Base-by-base conservation (phyloP, 2,888 invertebrate species). In the Bugula neritina region DNA sequence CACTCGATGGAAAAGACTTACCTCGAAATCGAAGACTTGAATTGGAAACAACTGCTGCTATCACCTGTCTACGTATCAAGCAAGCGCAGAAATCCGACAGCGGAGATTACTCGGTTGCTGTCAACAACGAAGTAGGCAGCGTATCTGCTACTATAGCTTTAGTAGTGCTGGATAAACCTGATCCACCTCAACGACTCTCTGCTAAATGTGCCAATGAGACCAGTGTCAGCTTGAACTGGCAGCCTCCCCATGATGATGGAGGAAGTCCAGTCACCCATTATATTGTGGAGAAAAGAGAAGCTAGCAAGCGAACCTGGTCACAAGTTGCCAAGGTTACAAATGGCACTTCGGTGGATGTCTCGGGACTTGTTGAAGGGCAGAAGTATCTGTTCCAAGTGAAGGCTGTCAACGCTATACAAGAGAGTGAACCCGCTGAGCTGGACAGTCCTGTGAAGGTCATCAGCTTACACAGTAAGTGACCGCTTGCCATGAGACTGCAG, bases 341-440 rank as follows among this genome's bases (percentile, higher is more conserved):
- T 34, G 31, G 35, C 52, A 73, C 71, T 10, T 35, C 25, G 13
- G 17, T 57, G n/a, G 54, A 52, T 21, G 69, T 52, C 43, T 76
- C 77, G 3, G 79, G 90, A 81, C 86, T 95, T 72, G 88, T 90
- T 75, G 90, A 91, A 82, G 91, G 92, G 80, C 87, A 89, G 57
- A 90, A 92, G 80, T 95, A 95, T 81, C 88, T 91, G 86, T 93
- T 95, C 88, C 88, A 93, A 75, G 89, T 95, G 25, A 89, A 90
- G 79, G 94, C 94, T 0, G 89, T 90, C 77, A 95, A 95, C 85
- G 90, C 91, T 10, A 89, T 92, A 72, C 94, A 94, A 5, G 85
- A 87, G 69, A 92, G 94, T 71, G 92, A 92, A 77, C 90, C 92
- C 25, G 86, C 90, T 63, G 90, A 91, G 83, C 92, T 94, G 21